Conservation (phyloP, 1,140 invertebrate species). For the Scaptodrosophila lebanonensis region DNA sequence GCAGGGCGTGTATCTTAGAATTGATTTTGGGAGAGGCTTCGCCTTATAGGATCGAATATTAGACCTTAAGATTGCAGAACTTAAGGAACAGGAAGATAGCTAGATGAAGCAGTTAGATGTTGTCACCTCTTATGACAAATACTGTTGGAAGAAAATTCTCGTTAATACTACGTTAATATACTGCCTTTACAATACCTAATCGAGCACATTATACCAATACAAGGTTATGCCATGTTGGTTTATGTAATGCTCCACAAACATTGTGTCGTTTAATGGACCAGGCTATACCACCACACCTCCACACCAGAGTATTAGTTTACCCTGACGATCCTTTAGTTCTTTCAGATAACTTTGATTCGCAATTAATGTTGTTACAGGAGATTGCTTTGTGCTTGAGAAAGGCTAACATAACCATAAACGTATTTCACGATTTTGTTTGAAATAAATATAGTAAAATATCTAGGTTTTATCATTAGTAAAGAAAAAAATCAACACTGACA, state of each 20-base stretch:
- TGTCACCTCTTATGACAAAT: too few relatives aligned
- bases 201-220: too few relatives aligned
- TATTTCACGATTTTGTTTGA: conserved; percentile 12
- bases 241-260: too few relatives aligned
- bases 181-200: conserved; percentile 77
- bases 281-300: conserved; percentile 37
- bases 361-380: conserved; percentile 65
- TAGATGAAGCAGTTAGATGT: neutral
- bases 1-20: too few relatives aligned
- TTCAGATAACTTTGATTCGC: conserved; percentile 69
- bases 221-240: too few relatives aligned
- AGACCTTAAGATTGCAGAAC: neutral
- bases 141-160: conserved; percentile 39
- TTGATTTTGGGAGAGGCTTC: neutral
- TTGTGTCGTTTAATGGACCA: conserved; percentile 77
- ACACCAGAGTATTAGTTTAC: conserved; percentile 56
- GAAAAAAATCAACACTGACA: conserved; percentile 21
- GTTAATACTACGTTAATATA: too few relatives aligned
- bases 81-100: neutral
- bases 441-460: conserved; percentile 36
- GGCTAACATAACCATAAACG: too few relatives aligned
- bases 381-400: conserved; percentile 12
- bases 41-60: neutral
- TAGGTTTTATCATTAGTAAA: conserved; percentile 26
- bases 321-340: conserved; percentile 79